Evolutionary conservation across 2,113 vertebrate genomes (phyloP).

Genomic region (Hippocampus zosterae): DNA sequence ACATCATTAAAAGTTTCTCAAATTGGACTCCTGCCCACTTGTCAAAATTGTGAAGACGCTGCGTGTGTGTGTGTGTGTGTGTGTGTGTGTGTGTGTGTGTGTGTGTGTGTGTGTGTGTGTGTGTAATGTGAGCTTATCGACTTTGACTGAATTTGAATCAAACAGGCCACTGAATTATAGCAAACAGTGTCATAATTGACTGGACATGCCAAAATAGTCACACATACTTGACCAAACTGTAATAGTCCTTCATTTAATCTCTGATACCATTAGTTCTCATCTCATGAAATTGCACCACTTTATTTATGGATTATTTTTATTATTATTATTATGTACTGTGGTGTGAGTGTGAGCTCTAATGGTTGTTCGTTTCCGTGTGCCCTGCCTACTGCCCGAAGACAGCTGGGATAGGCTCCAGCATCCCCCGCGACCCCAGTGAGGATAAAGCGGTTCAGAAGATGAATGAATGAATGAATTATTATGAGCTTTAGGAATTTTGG

Average conservation of each 20-base stretch:
- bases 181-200: not conserved
- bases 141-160: not conserved
- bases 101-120: not conserved
- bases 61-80: not conserved
- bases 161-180: not conserved
- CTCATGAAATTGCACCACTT: not conserved
- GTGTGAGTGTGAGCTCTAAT: too few relatives aligned
- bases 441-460: too few relatives aligned
- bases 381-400: too few relatives aligned
- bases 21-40: not conserved
- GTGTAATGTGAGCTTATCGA: not conserved
- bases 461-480: not conserved
- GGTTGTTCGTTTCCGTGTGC: too few relatives aligned
- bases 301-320: too few relatives aligned
- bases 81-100: not conserved
- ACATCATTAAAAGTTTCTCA: slow-evolving; percentile 12
- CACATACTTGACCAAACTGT: not conserved
- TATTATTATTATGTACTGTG: not conserved
- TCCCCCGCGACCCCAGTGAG: too few relatives aligned
- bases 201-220: not conserved
- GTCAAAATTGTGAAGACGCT: slow-evolving; percentile 6
- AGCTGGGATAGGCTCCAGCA: too few relatives aligned
- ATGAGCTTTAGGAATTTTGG: too few relatives aligned
- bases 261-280: not conserved
- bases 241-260: not conserved